Base-by-base conservation (phyloP, 2,888 invertebrate genomes). In the Clivina fossor region DNA sequence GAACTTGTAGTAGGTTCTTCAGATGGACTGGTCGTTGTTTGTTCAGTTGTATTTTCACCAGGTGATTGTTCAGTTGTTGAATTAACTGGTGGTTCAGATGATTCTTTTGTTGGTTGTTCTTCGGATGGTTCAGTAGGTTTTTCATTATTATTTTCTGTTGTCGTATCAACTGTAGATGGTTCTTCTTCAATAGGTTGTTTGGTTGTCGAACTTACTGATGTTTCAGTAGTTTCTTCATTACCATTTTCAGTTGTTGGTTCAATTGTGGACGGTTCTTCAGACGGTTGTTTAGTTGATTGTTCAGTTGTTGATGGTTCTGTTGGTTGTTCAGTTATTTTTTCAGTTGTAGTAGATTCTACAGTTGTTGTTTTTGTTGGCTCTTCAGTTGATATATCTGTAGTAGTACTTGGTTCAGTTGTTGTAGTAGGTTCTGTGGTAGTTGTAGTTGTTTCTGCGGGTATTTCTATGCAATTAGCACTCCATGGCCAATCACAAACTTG, bases 401-500 rank as follows among this genome's bases (percentile, higher is more conserved):
- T 51, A 15, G 32, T 51, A 35, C n/a, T 33, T 32, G 20, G 33
- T 33, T 33, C 24, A 11, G 33, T 3, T 13, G 2, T 32, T 41
- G 41, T 41, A n/a, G 22, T 16, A 24, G 28, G 11, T 18, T 13
- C 3, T 22, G 20, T 24, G 7, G 32, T 20, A 20, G 7, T 40
- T 19, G 9, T 13, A 8, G 37, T 37, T 37, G 37, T 3, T 37
- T 11, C 2, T 11, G 37, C 5, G 9, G 41, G n/a, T 20, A 4
- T 40, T 18, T 43, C 37, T 28, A 28, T 20, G 38, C 55, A 55
- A n/a, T 47, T 55, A 15, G 55, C 55, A 11, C 40, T 40, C 13
- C 4, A 1, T 13, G 55, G 55, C 28, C 30, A 55, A 24, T 47
- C 55, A 32, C 55, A 55, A 16, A 22, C 16, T 16, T 19, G 5